Base-by-base conservation (phyloP, 2,113 vertebrate species). In the Nansenia antarctica region DNA sequence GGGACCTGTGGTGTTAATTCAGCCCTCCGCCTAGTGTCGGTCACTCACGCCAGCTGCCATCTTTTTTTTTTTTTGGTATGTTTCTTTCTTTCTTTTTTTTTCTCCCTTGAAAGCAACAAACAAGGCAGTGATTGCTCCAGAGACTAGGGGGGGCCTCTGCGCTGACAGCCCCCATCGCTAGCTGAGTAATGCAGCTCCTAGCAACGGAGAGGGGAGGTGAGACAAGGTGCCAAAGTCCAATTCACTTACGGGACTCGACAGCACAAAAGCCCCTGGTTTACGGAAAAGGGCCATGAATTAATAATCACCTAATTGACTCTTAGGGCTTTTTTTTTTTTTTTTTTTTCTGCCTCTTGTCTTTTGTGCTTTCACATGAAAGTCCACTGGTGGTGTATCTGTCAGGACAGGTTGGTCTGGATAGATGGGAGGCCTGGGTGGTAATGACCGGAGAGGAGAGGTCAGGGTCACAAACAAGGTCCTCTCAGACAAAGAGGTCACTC, bases 211-310 rank as follows among this genome's bases (percentile, higher is more conserved):
- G 70, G 78, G 69, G 83, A 89, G 87, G 85, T 87, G 83, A 89
- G 86, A 90, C 85, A 85, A 92, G 90, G 89, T 92, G 89, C 92
- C 91, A 94, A 91, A 91, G 88, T 95, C 94, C 92, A 93, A 93
- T 92, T 94, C 92, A 94, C 94, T 98, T 97, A 97, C 92, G 93
- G 95, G 95, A 97, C 90, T 89, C 89, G 73, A 90, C 90, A 92
- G 93, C 89, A 91, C 92, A 93, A 94, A 96, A 94, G 94, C 91
- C 87, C 91, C 88, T 90, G 87, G 93, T 94, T 98, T 98, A 98
- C 94, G 93, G 96, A 97, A 98, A 98, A 90, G 92, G 84, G 88
- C 85, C 94, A 98, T 98, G 96, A 97, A 98, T 98, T 95, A 97
- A 96, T 97, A 96, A 98, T 98, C 91, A 94, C 93, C 94, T 95